A percentile compares a stretch with the other conserved stretches of the same genome.
phyloP scores from a whole-genome alignment of 2,113 vertebrate species.

The Phaethornis superciliosus region DNA sequence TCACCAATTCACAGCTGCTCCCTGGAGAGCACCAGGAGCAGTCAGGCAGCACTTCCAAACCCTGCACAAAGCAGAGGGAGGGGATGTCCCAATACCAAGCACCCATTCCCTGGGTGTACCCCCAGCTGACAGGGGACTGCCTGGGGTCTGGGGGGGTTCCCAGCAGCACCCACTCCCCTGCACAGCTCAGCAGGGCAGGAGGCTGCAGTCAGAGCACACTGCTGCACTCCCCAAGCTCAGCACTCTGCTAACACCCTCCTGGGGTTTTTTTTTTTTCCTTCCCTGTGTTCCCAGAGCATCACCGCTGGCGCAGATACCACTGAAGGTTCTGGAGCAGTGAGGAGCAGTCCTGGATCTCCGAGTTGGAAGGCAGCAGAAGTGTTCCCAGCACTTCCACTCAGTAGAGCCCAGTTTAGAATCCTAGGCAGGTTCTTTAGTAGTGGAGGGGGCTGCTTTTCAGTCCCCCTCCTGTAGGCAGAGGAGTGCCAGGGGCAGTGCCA shows the following conservation, averaged over 20 bases:
- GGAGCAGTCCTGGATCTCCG: not conserved
- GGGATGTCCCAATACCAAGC: not conserved
- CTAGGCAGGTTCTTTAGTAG: not conserved
- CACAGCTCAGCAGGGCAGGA: not conserved
- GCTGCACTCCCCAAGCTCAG: rapidly evolving
- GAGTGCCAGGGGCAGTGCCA: not conserved
- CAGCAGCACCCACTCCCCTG: not conserved
- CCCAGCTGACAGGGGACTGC: not conserved
- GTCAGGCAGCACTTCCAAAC: not conserved
- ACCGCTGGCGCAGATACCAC: constrained; percentile 83
- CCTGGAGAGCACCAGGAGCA: not conserved
- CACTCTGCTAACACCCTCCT: not conserved
- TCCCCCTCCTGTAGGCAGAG: not conserved
- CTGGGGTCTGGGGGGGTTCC: not conserved
- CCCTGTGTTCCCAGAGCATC: constrained; percentile 60
- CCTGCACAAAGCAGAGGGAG: not conserved
- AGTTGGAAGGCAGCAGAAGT: not conserved
- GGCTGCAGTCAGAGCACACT: not conserved
- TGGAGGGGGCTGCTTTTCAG: not conserved
- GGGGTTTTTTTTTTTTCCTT: not conserved
- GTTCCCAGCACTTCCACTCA: not conserved
- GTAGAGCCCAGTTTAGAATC: not conserved
- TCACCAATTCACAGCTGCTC: not conserved
- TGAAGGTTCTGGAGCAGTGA: constrained; percentile 9
- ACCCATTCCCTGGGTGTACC: not conserved